Conservation (phyloP, 2,888 invertebrate species). For the Ferdinandea cuprea region DNA sequence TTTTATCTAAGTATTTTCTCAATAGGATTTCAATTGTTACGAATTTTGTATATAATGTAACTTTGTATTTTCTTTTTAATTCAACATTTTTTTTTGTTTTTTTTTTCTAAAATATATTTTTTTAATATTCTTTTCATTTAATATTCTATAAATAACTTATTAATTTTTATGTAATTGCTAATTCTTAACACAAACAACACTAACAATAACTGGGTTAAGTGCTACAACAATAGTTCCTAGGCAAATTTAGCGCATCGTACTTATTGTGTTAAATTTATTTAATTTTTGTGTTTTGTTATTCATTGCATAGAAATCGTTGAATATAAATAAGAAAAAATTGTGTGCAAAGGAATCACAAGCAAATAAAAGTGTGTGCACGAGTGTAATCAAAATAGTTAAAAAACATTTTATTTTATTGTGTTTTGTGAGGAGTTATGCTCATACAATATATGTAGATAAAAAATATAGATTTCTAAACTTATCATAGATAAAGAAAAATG, state of each 20-base stretch:
- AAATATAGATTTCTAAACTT: no score
- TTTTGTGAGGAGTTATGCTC: no score
- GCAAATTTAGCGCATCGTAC: conserved; percentile 33
- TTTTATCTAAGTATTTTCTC: conserved; percentile 41
- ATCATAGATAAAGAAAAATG: no score
- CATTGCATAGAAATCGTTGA: conserved; percentile 69
- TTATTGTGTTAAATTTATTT: conserved; percentile 20
- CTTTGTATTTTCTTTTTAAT: conserved; percentile 34
- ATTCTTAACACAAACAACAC: conserved; percentile 59
- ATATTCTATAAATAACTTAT: no score
- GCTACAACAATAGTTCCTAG: conserved; percentile 53
- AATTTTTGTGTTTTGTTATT: conserved; percentile 42
- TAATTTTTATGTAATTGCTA: conserved; percentile 43
- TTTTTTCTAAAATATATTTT: conserved; percentile 31
- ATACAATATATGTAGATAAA: conserved; percentile 6
- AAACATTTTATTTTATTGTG: no score
- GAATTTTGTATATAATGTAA: conserved; percentile 31
- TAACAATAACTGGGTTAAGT: conserved; percentile 62
- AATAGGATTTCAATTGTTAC: conserved; percentile 53
- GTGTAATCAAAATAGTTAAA: no score
- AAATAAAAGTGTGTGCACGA: conserved; percentile 12
- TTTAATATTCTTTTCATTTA: conserved; percentile 13
- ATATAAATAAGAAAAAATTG: conserved; percentile 38
- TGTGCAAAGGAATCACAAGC: conserved; percentile 20
- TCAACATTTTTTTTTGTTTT: conserved; percentile 42